Base-by-base conservation (phyloP, 2,797 vertebrate species). In the Sibirionetta formosa region DNA sequence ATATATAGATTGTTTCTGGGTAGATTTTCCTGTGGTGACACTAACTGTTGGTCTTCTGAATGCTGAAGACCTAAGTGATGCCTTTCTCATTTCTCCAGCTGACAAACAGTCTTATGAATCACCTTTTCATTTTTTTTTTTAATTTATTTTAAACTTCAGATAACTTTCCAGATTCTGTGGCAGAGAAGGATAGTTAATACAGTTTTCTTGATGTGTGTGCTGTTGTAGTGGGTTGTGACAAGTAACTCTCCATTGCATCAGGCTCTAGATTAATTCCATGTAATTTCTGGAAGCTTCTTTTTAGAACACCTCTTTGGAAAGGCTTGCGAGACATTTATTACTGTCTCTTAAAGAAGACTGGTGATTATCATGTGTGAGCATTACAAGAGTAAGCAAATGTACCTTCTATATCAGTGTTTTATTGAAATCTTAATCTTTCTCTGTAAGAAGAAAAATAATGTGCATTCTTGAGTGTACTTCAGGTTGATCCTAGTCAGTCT, bases 61-160 rank as follows among this genome's bases (percentile, higher is more conserved):
- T n/a, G 3, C 1, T 81, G 9, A 33, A 0, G 26, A 50, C 78
- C 33, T 58, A 38, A 44, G 19, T 31, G 9, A 1, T 33, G 4
- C 5, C 24, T 36, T 76, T 73, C 29, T 77, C 5, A 11, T 81
- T 91, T 81, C 19, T 53, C 3, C 7, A 14, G 7, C 5, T 73
- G 44, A 69, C 20, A 2, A n/a, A 10, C 1, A 35, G 10, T 42
- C 9, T 46, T 61, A 51, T 6, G 9, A 73, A 70, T 14, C 1
- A 33, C 27, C 27, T 64, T 42, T 42, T 36, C n/a, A 26, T 54
- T 53, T 61, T 18, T 61, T 18, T 23, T 4, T 29, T 2, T 22
- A 50, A 51, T 14, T 46, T 26, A 36, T 61, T 86, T 76, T 5
- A 8, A 56, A 69, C 11, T 58, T 53, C 31, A 54, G 11, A 9